Evolutionary conservation across 2,797 vertebrate genomes (phyloP).

Genomic region (Otolemur crassicaudatus): DNA sequence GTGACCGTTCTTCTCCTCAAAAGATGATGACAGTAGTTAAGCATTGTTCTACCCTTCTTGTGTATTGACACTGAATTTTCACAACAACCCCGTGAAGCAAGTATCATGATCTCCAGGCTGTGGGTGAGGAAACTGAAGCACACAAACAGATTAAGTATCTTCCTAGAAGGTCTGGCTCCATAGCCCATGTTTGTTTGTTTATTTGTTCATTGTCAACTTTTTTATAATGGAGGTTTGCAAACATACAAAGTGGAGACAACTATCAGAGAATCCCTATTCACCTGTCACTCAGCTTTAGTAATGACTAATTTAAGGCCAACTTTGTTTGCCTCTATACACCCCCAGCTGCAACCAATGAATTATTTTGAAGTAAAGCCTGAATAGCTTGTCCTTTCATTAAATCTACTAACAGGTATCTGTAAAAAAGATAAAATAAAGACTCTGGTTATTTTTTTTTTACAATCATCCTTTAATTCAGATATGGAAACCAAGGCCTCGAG

Average conservation of each 20-base stretch:
- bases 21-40: neutral
- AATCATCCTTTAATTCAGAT: neutral
- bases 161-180: neutral
- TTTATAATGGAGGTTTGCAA: slow-evolving; percentile 36
- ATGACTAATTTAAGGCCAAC: neutral
- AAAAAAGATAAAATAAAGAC: neutral
- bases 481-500: neutral
- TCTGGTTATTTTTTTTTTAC: neutral
- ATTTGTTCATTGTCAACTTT: neutral
- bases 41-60: neutral
- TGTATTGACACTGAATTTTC: neutral
- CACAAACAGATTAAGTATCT: neutral
- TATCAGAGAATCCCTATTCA: neutral
- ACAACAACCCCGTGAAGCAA: neutral
- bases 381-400: neutral
- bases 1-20: neutral
- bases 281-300: neutral
- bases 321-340: neutral
- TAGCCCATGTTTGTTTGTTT: slow-evolving; percentile 15
- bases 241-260: neutral
- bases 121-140: neutral
- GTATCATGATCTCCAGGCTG: neutral
- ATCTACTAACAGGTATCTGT: neutral
- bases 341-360: neutral
- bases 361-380: slow-evolving; percentile 3